A percentile compares a stretch with the other conserved stretches of the same genome.
Evolutionary conservation across 2,888 invertebrate species (phyloP).

Genomic region (Amorpha juglandis): DNA sequence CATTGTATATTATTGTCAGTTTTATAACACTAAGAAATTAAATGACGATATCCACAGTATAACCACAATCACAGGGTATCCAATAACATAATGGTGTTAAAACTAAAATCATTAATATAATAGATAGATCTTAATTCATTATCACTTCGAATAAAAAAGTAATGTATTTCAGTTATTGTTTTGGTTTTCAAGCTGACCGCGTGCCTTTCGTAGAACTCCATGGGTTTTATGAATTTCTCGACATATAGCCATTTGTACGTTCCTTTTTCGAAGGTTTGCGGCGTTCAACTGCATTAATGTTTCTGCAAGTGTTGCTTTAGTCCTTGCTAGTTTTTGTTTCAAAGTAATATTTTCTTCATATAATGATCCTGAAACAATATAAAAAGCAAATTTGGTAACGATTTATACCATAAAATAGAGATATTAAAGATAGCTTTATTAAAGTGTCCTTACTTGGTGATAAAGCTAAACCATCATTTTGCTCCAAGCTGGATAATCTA

Average conservation of each 20-base stretch:
- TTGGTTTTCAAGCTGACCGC: conserved; percentile 87
- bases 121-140: background rate
- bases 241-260: conserved; percentile 93
- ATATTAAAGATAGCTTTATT: background rate
- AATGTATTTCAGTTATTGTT: conserved; percentile 30
- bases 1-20: conserved; percentile 14
- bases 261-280: conserved; percentile 91
- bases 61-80: conserved; percentile 11
- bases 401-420: background rate
- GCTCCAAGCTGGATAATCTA: conserved; percentile 86
- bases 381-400: background rate
- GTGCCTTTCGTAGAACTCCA: conserved; percentile 89
- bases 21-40: conserved; percentile 13
- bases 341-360: conserved; percentile 88
- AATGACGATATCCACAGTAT: background rate
- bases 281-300: conserved; percentile 90
- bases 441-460: conserved; percentile 70
- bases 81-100: conserved; percentile 7
- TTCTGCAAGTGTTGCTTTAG: conserved; percentile 89
- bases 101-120: background rate
- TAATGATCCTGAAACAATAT: conserved; percentile 64
- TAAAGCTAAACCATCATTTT: conserved; percentile 74
- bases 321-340: conserved; percentile 88
- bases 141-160: background rate
- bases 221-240: conserved; percentile 92